A percentile compares a stretch with the other conserved stretches of the same genome.
These are phyloP conservation scores for Megaptera novaeangliae DNA, from an alignment of 2,113 vertebrate species.

Conservation along the genomic window DNA sequence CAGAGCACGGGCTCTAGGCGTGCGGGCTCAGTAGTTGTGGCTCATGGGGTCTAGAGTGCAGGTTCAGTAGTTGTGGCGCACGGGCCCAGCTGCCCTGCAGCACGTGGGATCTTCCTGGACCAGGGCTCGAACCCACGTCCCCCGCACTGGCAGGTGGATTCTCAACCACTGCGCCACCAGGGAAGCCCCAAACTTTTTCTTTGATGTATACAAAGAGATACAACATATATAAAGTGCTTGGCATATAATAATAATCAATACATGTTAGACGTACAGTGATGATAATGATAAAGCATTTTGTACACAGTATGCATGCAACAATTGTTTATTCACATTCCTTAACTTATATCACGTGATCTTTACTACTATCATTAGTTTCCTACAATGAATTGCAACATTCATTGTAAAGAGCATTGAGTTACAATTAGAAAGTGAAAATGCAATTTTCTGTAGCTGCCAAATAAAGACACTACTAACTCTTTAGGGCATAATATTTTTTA, in stretches of 20 bases:
- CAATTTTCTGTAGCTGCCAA: constrained; percentile 63
- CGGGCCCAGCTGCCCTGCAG: no score
- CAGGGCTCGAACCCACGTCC: no score
- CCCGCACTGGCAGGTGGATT: no score
- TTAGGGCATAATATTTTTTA: constrained; percentile 78
- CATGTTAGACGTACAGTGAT: not conserved
- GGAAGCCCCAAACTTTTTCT: not conserved
- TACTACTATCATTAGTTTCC: not conserved
- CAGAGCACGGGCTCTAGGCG: no score
- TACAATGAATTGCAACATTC: constrained; percentile 14
- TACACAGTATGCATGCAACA: not conserved
- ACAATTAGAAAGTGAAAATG: constrained; percentile 52
- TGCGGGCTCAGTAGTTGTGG: no score
- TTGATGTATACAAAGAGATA: not conserved
- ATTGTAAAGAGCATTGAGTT: constrained; percentile 26
- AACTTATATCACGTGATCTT: not conserved
- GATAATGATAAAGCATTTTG: not conserved
- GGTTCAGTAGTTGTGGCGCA: no score
- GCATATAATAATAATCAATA: not conserved
- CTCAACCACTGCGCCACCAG: no score
- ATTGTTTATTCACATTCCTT: not conserved
- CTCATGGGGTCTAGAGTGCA: no score
- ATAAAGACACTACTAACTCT: constrained; percentile 82
- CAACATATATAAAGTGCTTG: not conserved
- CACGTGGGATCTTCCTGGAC: no score